Evolutionary conservation across 1,140 invertebrate species (phyloP).

Genomic region (Pissodes strobi): DNA sequence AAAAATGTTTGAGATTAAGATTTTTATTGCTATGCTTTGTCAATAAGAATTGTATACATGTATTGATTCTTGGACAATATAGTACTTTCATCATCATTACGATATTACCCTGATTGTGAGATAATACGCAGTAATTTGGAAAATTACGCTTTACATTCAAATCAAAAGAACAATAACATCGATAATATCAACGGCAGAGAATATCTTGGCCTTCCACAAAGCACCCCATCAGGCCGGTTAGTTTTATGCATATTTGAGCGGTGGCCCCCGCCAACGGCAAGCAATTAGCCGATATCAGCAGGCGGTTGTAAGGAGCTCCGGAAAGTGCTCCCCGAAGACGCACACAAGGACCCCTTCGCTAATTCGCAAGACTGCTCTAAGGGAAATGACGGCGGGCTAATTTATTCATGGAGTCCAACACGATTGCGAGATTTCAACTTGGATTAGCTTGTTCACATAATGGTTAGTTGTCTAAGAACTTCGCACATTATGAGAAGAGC

Average conservation of each 20-base stretch:
- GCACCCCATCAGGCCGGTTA: slow-evolving; percentile 10
- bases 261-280: slow-evolving; percentile 3
- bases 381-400: slow-evolving; percentile 32
- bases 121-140: too few relatives aligned
- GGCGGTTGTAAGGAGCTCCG: slow-evolving; percentile 27
- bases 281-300: slow-evolving; percentile 34
- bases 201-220: slow-evolving; percentile 16
- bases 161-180: not conserved
- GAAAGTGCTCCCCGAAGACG: slow-evolving; percentile 33
- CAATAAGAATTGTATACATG: too few relatives aligned
- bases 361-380: slow-evolving; percentile 31
- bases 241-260: slow-evolving; percentile 31
- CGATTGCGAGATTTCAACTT: slow-evolving; percentile 21
- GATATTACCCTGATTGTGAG: too few relatives aligned
- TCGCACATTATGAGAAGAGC: too few relatives aligned
- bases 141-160: too few relatives aligned
- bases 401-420: slow-evolving; percentile 28
- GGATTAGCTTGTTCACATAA: slow-evolving; percentile 28
- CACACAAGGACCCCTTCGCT: slow-evolving; percentile 13
- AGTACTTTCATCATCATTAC: too few relatives aligned
- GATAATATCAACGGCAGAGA: not conserved
- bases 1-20: too few relatives aligned
- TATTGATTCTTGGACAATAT: too few relatives aligned
- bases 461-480: slow-evolving; percentile 27
- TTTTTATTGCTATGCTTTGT: too few relatives aligned